Evolutionary conservation across 2,113 vertebrate genomes (phyloP), one percentile per base, ranked within the genome.

Genomic region (Etheostoma spectabile): DNA sequence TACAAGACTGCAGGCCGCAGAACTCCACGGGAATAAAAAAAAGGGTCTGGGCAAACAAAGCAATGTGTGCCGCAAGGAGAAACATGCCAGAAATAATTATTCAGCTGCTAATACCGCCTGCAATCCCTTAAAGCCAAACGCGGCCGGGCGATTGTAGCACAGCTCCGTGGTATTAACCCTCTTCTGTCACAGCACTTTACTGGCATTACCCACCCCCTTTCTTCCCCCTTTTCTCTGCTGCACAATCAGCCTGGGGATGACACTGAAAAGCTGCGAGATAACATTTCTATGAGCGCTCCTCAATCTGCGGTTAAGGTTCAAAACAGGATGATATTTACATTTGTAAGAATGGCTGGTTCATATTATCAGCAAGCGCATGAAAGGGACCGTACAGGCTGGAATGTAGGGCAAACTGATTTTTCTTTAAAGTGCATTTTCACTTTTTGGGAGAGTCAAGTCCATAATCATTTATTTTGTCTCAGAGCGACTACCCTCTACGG

Each of bases 71-170:
- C 77, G 79, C 79, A 46, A 62, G 80, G 49, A 79, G 81, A 65
- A 85, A 89, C 79, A 84, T 77, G 85, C 81, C 82, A 89, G 86
- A 89, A 92, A 93, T 91, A 86, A 93, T 92, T 76, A 89, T 90
- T 92, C 74, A 62, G 84, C 73, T 89, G 78, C 85, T 91, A 92
- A 92, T 87, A 89, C 83, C 78, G 89, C 48, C 81, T 82, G 87
- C 79, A 82, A 80, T 87, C 86, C 86, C 79, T 91, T 86, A 85
- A 92, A 88, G 90, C 86, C 81, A 83, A 77, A 70, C 22, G 24
- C 78, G 69, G 73, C 88, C 64, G 69, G 82, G 77, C 81, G 66
- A 82, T 86, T 79, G 78, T 30, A 77, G 84, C 82, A 69, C 74
- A 74, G 84, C 84, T 86, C 75, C 8, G 52, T 84, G 86, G 72